Base-by-base conservation (phyloP, 2,113 vertebrate genomes). In the Gila orcuttii region DNA sequence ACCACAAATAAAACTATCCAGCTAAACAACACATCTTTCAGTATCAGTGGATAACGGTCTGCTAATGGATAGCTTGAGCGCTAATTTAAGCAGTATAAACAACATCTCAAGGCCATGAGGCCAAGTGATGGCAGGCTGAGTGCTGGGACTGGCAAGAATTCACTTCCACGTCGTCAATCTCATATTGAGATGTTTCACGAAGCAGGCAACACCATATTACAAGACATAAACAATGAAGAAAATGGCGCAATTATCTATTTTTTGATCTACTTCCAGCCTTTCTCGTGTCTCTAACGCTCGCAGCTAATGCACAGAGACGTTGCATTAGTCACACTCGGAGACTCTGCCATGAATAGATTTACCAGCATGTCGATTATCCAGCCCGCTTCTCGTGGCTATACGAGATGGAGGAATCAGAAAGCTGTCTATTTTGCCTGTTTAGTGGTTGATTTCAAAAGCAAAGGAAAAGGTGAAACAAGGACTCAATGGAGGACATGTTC, bases 41-140 rank as follows among this genome's bases (percentile, higher is more conserved):
- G 39, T 31, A 12, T 28, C 15, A 50, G 60, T 68, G 25, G 19
- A 55, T 23, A 82, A 83, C 66, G 4, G 13, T 82, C 25, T 28
- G 23, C 59, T 64, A 47, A 64, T 45, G 33, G 33, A 59, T 9
- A 42, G 45, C 80, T 39, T 42, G 52, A 62, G 57, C 77, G 8
- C 57, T 62, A 42, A 39, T 60, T 71, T 55, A 68, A 82, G 80
- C 62, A 55, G 28, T 71, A 55, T 66, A 82, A 81, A 66, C 36
- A 50, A 50, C 79, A 50, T 82, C n/a, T 50, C 23, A 68, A 82
- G 60, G 25, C 59, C 25, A 62, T 1, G 1, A 66, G 47, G 45
- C 45, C 64, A 82, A 45, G 19, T 36, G 45, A 13, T 36, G 9
- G 52, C 19, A 60, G 59, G 55, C 55, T 31, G 3, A 33, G 25